A percentile compares a stretch with the other conserved stretches of the same genome.
Conservation (phyloP, 53 echinoderm and acorn worm genomes). For the Apostichopus leukothele region DNA sequence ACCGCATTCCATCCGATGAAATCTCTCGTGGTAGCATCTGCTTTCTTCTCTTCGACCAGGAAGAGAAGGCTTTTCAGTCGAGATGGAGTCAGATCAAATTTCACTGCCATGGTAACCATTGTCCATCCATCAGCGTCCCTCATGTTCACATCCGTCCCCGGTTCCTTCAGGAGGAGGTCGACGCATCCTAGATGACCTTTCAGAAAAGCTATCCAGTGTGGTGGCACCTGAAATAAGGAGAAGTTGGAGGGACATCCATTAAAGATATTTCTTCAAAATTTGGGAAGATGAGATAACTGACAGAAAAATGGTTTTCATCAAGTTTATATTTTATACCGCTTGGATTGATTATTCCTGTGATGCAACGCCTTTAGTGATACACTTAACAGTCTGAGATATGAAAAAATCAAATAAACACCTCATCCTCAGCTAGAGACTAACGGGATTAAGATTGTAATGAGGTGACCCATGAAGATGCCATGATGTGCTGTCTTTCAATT, state of each 20-base stretch:
- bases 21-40: conserved; percentile 66
- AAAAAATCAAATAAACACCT: no score
- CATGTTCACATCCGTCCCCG: conserved; percentile 74
- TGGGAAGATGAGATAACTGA: no score
- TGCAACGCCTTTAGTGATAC: no score
- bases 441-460: no score
- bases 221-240: conserved; percentile 61
- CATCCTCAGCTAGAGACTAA: no score
- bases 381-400: no score
- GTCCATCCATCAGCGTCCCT: conserved; percentile 81
- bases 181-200: conserved; percentile 89
- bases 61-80: conserved; percentile 72
- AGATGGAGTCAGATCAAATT: conserved; percentile 54
- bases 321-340: no score
- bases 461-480: no score
- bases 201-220: conserved; percentile 81
- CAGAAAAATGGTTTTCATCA: no score
- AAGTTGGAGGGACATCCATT: background rate
- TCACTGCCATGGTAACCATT: conserved; percentile 72
- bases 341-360: no score
- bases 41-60: conserved; percentile 75
- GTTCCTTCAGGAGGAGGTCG: conserved; percentile 78
- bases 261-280: no score
- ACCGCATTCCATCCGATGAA: conserved; percentile 86
- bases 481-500: no score